Base-by-base conservation (phyloP, 2,888 invertebrate genomes). In the Drosophila pseudotakahashii region DNA sequence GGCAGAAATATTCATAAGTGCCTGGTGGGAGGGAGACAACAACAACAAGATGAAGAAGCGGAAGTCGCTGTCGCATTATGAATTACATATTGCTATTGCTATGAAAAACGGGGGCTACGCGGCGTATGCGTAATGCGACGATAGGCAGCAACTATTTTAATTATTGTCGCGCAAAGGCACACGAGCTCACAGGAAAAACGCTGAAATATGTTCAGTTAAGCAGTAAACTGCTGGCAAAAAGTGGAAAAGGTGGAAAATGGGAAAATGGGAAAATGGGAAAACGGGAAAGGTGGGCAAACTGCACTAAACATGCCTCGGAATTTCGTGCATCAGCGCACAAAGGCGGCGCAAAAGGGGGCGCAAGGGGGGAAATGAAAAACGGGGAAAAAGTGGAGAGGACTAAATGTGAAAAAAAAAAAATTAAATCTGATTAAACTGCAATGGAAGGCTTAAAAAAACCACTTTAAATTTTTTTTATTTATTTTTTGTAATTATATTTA, bases 131-230 rank as follows among this genome's bases (percentile, higher is more conserved):
- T 82, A 77, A 86, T 86, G 73, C 76, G 87, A 73, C 84, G 70
- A 86, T 83, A 86, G 87, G 76, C 79, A 83, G 78, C 68, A 86
- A 86, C 81, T 83, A 81, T 81, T 81, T 85, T 83, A 86, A 84
- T 70, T 72, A 70, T 70, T 72, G 70, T 48, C 69, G 70, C 69
- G 60, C 41, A 70, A 70, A 69, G 45, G 39, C 69, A 34, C 48
- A 48, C 48, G 39, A 16, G 39, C 37, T 48, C 57, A 41, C 19
- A 30, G 62, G 36, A 41, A 72, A 61, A 41, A 61, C 44, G 72
- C 19, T 72, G 45, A 70, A 70, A 70, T 62, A 72, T 61, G 62
- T 70, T 61, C 54, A 71, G 48, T 70, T 50, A 71, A 44, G 71
- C 71, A 53, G 71, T 50, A 53, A 26, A 59, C 44, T 47, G 45